phyloP scores from a whole-genome alignment of 1,140 invertebrate genomes.

The Drosophila burlai region DNA sequence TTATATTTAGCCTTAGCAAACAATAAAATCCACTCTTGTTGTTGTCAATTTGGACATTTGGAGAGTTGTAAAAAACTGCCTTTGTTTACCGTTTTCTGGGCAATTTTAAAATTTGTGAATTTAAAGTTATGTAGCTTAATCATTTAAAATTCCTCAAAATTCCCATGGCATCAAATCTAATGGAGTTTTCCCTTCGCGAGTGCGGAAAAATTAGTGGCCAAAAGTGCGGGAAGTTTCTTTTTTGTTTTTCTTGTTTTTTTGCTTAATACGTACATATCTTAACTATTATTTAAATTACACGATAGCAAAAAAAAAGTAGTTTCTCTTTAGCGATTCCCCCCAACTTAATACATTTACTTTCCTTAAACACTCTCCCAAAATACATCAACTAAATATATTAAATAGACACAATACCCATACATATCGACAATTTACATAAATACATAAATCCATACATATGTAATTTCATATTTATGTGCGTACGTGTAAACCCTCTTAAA shows the following conservation, averaged over 20 bases:
- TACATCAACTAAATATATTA: slow-evolving; percentile 3
- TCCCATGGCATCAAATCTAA: no score
- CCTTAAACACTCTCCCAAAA: background rate
- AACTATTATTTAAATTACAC: slow-evolving; percentile 12
- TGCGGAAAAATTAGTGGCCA: no score
- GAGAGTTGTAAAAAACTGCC: no score
- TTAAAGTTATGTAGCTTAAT: no score
- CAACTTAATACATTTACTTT: slow-evolving; percentile 7
- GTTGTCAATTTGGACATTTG: no score
- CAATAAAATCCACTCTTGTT: no score
- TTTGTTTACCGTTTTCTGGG: no score
- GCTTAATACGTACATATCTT: background rate
- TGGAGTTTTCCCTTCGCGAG: no score
- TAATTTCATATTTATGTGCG: slow-evolving; percentile 10
- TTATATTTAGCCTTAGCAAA: no score
- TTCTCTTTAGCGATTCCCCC: slow-evolving; percentile 14
- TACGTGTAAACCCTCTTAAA: slow-evolving; percentile 1
- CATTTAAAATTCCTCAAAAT: no score
- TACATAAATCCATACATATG: slow-evolving; percentile 12
- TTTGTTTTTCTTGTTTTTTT: slow-evolving; percentile 1
- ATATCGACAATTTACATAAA: slow-evolving; percentile 17
- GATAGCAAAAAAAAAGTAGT: slow-evolving; percentile 16
- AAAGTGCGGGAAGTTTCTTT: no score
- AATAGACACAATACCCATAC: slow-evolving; percentile 12
- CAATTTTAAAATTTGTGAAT: no score